Percentiles rank a stretch among this genome's conserved stretches.
phyloP scores from a whole-genome alignment of 2,797 vertebrate genomes.

The Tenualosa ilisha region DNA sequence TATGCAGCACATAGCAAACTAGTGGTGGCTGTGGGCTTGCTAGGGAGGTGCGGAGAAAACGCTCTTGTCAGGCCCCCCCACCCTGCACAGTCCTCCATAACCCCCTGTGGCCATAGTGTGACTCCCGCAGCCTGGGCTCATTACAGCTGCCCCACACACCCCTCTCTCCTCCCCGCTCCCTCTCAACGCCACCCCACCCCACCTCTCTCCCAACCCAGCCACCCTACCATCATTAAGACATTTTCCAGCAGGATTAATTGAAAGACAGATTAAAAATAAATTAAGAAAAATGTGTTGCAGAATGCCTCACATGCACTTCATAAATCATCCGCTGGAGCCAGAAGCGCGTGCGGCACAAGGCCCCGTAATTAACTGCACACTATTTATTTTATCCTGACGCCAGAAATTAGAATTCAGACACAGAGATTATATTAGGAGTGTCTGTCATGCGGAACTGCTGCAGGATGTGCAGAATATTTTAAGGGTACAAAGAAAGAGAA shows the following conservation, averaged over 20 bases:
- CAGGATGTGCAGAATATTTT: conserved; percentile 94
- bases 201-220: conserved; percentile 76
- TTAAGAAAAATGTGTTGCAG: conserved; percentile 98
- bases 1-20: background rate
- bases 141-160: background rate
- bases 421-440: conserved; percentile 96
- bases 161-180: conserved; percentile 23
- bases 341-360: conserved; percentile 72
- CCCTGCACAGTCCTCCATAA: conserved; percentile 42
- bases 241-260: conserved; percentile 97
- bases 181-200: conserved; percentile 55
- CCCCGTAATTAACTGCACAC: conserved; percentile 95
- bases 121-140: background rate
- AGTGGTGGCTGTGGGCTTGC: background rate
- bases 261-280: conserved; percentile 99
- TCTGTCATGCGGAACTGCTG: conserved; percentile 93
- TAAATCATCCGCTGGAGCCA: conserved; percentile 94
- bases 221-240: conserved; percentile 89
- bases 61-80: background rate
- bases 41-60: background rate
- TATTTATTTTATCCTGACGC: conserved; percentile 99
- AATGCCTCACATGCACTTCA: conserved; percentile 86
- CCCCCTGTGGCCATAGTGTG: conserved; percentile 42
- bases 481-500: conserved; percentile 77
- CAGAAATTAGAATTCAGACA: conserved; percentile 98